Evolutionary conservation across 2,797 vertebrate genomes (phyloP).

Genomic region (Natrix natrix): DNA sequence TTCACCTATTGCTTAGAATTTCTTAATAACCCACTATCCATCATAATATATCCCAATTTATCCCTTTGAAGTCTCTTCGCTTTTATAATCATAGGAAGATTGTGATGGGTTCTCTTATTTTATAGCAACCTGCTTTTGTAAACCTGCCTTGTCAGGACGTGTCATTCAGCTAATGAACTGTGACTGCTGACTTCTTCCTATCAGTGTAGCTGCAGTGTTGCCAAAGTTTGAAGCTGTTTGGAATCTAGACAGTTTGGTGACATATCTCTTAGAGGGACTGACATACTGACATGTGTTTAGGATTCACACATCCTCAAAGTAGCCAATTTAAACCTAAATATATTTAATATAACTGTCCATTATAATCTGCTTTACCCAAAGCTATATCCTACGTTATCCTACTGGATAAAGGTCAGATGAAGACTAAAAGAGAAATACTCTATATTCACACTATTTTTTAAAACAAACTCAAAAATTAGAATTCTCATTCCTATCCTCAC

Average conservation of each 20-base stretch:
- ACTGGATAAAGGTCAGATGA: slow-evolving; percentile 26
- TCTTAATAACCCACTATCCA: neutral
- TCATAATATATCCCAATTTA: neutral
- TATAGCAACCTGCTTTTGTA: slow-evolving; percentile 5
- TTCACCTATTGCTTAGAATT: neutral
- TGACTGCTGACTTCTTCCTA: slow-evolving; percentile 42
- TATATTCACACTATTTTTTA: slow-evolving; percentile 31
- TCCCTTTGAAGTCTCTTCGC: neutral
- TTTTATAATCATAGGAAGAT: neutral
- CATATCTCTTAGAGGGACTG: slow-evolving; percentile 23
- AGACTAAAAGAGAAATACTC: neutral
- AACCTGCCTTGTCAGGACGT: slow-evolving; percentile 21
- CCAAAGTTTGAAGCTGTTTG: slow-evolving; percentile 23
- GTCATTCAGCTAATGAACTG: slow-evolving; percentile 12
- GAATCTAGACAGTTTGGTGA: slow-evolving; percentile 23
- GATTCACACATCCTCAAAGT: slow-evolving; percentile 3
- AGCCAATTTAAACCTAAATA: slow-evolving; percentile 34
- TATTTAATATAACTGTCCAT: slow-evolving; percentile 40
- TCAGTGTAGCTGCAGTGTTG: slow-evolving; percentile 26
- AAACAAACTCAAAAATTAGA: slow-evolving; percentile 22
- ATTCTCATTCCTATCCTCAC: slow-evolving; percentile 19
- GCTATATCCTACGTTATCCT: slow-evolving; percentile 16
- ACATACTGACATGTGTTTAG: slow-evolving; percentile 7
- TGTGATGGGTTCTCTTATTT: neutral
- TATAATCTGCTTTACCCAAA: slow-evolving; percentile 51